Conservation (phyloP, 2,888 invertebrate species). For the Idaea dimidiata region DNA sequence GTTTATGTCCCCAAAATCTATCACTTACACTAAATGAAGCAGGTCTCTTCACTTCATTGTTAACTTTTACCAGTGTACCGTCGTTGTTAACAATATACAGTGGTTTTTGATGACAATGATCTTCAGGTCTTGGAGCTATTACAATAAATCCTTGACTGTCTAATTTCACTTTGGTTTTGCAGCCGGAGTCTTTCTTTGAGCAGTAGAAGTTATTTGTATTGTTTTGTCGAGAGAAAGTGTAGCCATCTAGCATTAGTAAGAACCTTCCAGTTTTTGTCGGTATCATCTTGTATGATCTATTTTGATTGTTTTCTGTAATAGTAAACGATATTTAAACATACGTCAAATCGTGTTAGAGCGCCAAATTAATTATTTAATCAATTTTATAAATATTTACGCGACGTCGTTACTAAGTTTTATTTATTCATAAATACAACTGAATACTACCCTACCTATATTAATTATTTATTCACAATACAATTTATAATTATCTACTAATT, state of each 20-base stretch:
- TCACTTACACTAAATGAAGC: neutral
- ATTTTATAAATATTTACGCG: no score
- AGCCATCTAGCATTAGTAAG: neutral
- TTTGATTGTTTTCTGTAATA: neutral
- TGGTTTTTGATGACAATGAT: slow-evolving; percentile 18
- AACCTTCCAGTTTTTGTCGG: neutral
- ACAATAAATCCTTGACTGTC: slow-evolving; percentile 8
- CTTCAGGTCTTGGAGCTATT: neutral
- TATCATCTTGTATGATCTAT: neutral
- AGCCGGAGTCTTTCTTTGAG: slow-evolving; percentile 9
- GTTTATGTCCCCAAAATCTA: neutral
- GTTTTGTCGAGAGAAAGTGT: neutral
- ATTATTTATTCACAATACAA: no score
- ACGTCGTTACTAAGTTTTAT: neutral
- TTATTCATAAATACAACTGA: neutral
- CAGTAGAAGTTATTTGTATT: slow-evolving; percentile 5
- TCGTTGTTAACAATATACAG: slow-evolving; percentile 10
- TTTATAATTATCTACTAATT: no score
- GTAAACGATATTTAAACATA: neutral
- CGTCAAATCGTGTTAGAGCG: neutral
- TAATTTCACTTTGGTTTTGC: slow-evolving; percentile 19
- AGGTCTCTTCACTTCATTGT: neutral
- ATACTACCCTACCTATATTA: no score
- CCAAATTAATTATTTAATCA: no score
- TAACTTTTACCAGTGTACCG: slow-evolving; percentile 9